A percentile compares a stretch with the other conserved stretches of the same genome.
phyloP scores from a whole-genome alignment of 1,140 invertebrate species.

The Drepana arcuata region DNA sequence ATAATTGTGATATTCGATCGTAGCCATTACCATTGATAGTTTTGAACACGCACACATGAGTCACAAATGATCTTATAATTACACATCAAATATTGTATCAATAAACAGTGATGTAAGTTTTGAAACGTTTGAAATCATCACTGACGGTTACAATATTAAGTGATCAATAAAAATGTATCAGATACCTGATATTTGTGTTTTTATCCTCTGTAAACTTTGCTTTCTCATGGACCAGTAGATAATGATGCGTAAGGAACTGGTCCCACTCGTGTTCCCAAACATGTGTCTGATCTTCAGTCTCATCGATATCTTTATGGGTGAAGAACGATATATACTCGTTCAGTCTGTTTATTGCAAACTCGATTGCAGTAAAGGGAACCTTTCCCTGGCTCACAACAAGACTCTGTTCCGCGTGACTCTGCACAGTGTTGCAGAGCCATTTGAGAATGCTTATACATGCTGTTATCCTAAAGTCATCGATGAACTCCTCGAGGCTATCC shows the following conservation, averaged over 20 bases:
- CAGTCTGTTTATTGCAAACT: slow-evolving; percentile 85
- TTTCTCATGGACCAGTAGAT: slow-evolving; percentile 79
- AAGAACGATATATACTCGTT: slow-evolving; percentile 82
- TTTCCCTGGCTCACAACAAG: slow-evolving; percentile 75
- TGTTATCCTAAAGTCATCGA: slow-evolving; percentile 91
- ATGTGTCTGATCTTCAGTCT: slow-evolving; percentile 72
- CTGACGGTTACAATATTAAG: too few relatives aligned
- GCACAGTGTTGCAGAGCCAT: slow-evolving; percentile 77
- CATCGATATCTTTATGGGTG: slow-evolving; percentile 90
- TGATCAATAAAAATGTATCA: too few relatives aligned
- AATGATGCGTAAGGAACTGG: slow-evolving; percentile 84
- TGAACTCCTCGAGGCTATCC: slow-evolving; percentile 90
- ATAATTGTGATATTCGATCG: too few relatives aligned
- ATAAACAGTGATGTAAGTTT: slow-evolving; percentile 21
- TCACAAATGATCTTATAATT: too few relatives aligned
- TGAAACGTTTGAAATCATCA: too few relatives aligned
- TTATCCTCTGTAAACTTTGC: slow-evolving; percentile 66
- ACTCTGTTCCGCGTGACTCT: slow-evolving; percentile 72
- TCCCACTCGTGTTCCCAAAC: slow-evolving; percentile 91
- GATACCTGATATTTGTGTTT: slow-evolving; percentile 49
- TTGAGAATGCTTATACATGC: slow-evolving; percentile 88
- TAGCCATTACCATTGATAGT: too few relatives aligned
- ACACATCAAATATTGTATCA: slow-evolving; percentile 4
- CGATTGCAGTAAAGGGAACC: slow-evolving; percentile 80
- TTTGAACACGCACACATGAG: too few relatives aligned